Percentiles rank a stretch among this genome's conserved stretches.
Evolutionary conservation across 2,113 vertebrate genomes (phyloP).

Genomic region (Labeo catla): DNA sequence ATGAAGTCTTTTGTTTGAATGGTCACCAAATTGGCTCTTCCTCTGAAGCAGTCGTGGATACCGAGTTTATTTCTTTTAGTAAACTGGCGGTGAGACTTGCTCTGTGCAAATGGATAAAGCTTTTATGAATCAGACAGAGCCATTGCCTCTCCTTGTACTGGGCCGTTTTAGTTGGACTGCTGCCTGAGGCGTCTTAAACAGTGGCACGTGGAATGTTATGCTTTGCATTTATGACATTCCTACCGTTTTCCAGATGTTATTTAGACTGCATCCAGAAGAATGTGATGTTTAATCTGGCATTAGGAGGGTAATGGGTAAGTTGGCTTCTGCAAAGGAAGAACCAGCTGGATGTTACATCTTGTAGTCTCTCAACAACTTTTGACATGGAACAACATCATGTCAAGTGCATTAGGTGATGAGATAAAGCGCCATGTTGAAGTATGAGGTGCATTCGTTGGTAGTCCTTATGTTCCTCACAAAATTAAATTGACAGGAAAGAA

Average conservation of each 20-base stretch:
- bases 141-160: not conserved
- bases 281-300: slow-evolving; percentile 20
- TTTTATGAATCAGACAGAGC: slow-evolving; percentile 6
- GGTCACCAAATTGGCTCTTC: not conserved
- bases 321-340: not conserved
- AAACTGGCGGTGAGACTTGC: not conserved
- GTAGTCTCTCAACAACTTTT: not conserved
- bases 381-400: not conserved
- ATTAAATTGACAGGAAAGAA: not conserved
- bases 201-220: slow-evolving; percentile 14
- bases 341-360: not conserved
- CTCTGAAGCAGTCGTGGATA: not conserved
- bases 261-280: slow-evolving; percentile 4
- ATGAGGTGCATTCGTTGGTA: not conserved
- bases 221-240: slow-evolving; percentile 26
- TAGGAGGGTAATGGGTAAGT: slow-evolving; percentile 10
- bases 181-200: not conserved
- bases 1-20: not conserved
- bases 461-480: not conserved
- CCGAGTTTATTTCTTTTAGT: not conserved
- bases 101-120: not conserved
- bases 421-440: not conserved
- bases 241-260: slow-evolving; percentile 1
- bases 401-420: not conserved
- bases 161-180: not conserved